phyloP scores from a whole-genome alignment of 2,888 invertebrate genomes.

The Hypena proboscidalis region DNA sequence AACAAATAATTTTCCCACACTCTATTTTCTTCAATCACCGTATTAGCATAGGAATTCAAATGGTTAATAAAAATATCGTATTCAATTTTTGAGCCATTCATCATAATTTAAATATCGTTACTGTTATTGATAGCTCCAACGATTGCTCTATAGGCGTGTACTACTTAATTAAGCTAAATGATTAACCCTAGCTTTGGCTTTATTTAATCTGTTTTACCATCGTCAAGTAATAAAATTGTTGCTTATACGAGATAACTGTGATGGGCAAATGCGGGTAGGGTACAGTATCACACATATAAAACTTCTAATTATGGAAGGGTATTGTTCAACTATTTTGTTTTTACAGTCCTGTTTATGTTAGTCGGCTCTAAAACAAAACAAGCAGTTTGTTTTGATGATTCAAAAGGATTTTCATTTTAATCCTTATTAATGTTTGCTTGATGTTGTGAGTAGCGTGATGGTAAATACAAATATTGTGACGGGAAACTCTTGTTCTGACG shows the following conservation, averaged over 20 bases:
- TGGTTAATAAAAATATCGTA: constrained; percentile 20
- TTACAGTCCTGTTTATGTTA: constrained; percentile 27
- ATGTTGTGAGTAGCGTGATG: too few species aligned
- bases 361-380: background rate
- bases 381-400: constrained; percentile 6
- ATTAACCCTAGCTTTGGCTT: constrained; percentile 65
- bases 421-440: constrained; percentile 1
- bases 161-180: constrained; percentile 59
- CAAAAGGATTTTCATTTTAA: constrained; percentile 1
- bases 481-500: too few species aligned
- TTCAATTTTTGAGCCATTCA: constrained; percentile 29
- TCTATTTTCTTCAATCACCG: constrained; percentile 16
- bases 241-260: constrained; percentile 55
- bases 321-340: constrained; percentile 39
- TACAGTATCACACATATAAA: constrained; percentile 52
- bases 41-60: constrained; percentile 27
- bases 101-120: constrained; percentile 28
- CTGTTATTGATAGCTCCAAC: constrained; percentile 16
- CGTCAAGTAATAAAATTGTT: constrained; percentile 60
- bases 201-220: constrained; percentile 67
- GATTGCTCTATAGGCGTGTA: constrained; percentile 40
- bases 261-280: constrained; percentile 57
- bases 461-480: too few species aligned
- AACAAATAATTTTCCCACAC: constrained; percentile 27
- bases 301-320: constrained; percentile 46